Conservation (phyloP, 2,797 vertebrate species). For the Crocidura indochinensis region DNA sequence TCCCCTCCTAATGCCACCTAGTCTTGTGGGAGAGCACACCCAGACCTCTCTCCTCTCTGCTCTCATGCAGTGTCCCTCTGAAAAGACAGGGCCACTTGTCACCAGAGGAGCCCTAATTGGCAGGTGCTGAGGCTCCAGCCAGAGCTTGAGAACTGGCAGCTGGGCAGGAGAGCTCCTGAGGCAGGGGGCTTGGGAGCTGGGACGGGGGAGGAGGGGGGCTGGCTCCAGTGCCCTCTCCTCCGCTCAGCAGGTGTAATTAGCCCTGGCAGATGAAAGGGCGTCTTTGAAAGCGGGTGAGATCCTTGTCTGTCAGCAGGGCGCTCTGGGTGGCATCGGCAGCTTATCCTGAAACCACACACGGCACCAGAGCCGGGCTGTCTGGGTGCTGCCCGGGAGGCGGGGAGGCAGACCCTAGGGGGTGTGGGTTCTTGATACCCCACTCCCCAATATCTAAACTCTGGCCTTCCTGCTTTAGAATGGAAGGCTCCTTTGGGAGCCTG, state of each 20-base stretch:
- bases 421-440: slow-evolving; percentile 40
- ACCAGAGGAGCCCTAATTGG: slow-evolving; percentile 72
- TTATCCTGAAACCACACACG: slow-evolving; percentile 87
- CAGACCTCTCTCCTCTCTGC: neutral
- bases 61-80: neutral
- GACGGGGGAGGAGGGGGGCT: slow-evolving; percentile 70
- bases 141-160: slow-evolving; percentile 55
- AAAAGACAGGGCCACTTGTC: slow-evolving; percentile 76
- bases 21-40: neutral
- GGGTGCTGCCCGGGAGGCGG: slow-evolving; percentile 78
- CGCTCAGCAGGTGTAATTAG: slow-evolving; percentile 87
- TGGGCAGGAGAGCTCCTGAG: slow-evolving; percentile 77
- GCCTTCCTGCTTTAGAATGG: neutral
- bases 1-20: neutral
- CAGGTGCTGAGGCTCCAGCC: slow-evolving; percentile 68
- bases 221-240: slow-evolving; percentile 86
- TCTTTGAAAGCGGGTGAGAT: slow-evolving; percentile 86
- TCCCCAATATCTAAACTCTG: neutral
- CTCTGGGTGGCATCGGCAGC: slow-evolving; percentile 87
- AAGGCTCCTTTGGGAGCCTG: slow-evolving; percentile 47
- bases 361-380: slow-evolving; percentile 86
- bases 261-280: slow-evolving; percentile 88
- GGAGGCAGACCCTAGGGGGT: slow-evolving; percentile 74
- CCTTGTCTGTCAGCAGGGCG: slow-evolving; percentile 88
- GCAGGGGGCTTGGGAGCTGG: slow-evolving; percentile 81